Evolutionary conservation across 2,113 vertebrate species (phyloP).

Genomic region (Ivindomyrus marchei): DNA sequence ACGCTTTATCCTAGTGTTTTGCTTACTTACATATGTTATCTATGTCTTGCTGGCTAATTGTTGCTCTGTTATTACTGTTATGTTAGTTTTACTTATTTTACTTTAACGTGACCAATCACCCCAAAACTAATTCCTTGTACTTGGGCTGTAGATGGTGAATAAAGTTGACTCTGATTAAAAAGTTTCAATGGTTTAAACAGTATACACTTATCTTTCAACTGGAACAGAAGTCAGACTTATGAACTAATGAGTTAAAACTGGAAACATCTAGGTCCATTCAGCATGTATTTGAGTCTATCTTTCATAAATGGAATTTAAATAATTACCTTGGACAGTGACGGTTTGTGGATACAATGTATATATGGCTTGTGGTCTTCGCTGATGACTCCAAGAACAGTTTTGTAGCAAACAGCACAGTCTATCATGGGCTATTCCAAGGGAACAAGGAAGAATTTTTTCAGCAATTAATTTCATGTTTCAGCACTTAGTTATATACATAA

Average conservation of each 20-base stretch:
- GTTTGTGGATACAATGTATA: conserved; percentile 55
- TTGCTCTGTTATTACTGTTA: neutral
- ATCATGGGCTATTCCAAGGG: conserved; percentile 52
- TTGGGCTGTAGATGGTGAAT: neutral
- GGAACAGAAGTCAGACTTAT: neutral
- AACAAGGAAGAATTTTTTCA: conserved; percentile 30
- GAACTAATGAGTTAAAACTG: neutral
- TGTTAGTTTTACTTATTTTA: neutral
- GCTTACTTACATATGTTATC: neutral
- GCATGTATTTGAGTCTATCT: neutral
- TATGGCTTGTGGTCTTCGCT: conserved; percentile 52
- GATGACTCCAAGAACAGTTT: conserved; percentile 40
- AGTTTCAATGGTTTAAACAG: neutral
- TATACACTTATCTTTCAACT: neutral
- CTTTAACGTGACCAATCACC: neutral
- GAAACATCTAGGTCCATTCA: neutral
- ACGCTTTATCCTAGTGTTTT: neutral
- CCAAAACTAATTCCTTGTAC: neutral
- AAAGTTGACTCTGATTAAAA: neutral
- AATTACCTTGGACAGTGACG: conserved; percentile 47
- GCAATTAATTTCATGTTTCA: neutral
- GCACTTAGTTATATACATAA: neutral
- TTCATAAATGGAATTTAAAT: neutral
- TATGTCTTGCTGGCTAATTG: neutral
- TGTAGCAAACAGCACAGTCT: conserved; percentile 61